Evolutionary conservation across 2,888 invertebrate genomes (phyloP).

Genomic region (Lepidonotus clava): DNA sequence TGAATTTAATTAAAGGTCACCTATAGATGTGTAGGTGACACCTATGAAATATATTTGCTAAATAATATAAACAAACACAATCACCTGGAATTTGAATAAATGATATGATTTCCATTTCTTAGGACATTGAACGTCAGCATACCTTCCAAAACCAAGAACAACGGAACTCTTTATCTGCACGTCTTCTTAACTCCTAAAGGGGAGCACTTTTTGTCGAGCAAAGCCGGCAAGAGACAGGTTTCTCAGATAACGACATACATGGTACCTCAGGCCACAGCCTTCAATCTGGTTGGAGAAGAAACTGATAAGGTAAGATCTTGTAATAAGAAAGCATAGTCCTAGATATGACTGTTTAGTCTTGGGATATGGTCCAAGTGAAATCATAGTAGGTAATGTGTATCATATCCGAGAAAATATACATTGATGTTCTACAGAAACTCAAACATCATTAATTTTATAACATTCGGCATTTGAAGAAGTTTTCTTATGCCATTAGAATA

Average conservation of each 20-base stretch:
- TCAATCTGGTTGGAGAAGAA: conserved; percentile 79
- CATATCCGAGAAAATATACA: too few species aligned
- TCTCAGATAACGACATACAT: conserved; percentile 87
- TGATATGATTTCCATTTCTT: conserved; percentile 43
- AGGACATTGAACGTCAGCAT: conserved; percentile 87
- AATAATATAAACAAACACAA: neutral
- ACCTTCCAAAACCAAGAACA: conserved; percentile 89
- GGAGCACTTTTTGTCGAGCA: conserved; percentile 82
- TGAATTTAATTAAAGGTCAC: too few species aligned
- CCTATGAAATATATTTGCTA: too few species aligned
- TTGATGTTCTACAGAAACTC: too few species aligned
- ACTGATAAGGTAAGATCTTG: conserved; percentile 37
- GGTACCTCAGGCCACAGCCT: conserved; percentile 86
- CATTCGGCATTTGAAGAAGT: too few species aligned
- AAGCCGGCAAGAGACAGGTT: conserved; percentile 84
- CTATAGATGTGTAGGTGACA: too few species aligned
- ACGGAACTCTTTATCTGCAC: conserved; percentile 92
- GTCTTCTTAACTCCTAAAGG: conserved; percentile 84
- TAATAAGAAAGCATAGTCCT: too few species aligned
- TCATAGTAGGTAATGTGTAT: too few species aligned
- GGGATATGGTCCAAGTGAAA: too few species aligned
- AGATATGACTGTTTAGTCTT: too few species aligned
- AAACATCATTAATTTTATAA: too few species aligned
- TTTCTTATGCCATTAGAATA: neutral
- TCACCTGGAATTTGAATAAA: neutral